Percentiles rank a stretch among this genome's conserved stretches.
Conservation (phyloP, 2,113 vertebrate genomes). For the Gasterosteus nipponicus region DNA sequence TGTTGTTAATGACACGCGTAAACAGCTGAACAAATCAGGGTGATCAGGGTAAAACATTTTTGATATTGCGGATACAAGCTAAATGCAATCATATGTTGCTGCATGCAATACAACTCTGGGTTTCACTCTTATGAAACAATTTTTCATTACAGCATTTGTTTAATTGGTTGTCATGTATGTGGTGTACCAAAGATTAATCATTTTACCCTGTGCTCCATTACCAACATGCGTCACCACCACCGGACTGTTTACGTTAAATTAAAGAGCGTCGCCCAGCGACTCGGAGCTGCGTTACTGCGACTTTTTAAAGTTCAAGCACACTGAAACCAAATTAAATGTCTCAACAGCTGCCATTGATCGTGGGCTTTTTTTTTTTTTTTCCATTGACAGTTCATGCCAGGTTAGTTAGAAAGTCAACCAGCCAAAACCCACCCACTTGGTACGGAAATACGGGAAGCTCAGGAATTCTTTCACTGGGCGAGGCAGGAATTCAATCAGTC, state of each 20-base stretch:
- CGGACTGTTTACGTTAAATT: not conserved
- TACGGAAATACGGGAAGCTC: slow-evolving; percentile 50
- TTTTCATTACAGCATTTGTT: not conserved
- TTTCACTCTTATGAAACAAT: not conserved
- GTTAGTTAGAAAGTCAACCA: slow-evolving; percentile 48
- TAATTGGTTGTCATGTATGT: not conserved
- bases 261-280: not conserved
- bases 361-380: not conserved
- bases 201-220: not conserved
- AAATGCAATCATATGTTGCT: not conserved
- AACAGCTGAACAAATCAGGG: not conserved
- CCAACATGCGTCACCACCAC: not conserved
- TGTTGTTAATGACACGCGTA: not conserved
- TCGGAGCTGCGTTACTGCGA: not conserved
- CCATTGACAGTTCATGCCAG: slow-evolving; percentile 17
- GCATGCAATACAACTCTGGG: not conserved
- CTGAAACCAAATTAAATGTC: not conserved
- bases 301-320: not conserved
- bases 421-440: slow-evolving; percentile 20
- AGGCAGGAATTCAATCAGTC: slow-evolving; percentile 77
- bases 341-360: not conserved
- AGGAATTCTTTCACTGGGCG: slow-evolving; percentile 65
- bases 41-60: not conserved
- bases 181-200: not conserved
- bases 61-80: not conserved